Percentiles rank a stretch among this genome's conserved stretches.
Evolutionary conservation across 2,888 invertebrate genomes (phyloP).

Genomic region (Notocelia uddmanniana): DNA sequence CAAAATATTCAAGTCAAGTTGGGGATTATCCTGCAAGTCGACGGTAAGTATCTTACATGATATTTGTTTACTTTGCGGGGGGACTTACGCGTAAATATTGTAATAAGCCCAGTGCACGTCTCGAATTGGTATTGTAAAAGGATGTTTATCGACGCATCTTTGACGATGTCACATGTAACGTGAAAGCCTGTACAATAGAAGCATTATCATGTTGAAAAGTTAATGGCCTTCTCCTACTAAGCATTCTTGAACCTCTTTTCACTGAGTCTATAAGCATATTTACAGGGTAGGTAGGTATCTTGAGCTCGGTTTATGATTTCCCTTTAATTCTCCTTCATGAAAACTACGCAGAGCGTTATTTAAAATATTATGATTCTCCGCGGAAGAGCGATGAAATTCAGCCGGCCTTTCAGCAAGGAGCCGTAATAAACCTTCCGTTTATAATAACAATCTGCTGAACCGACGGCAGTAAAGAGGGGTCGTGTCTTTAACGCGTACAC

Average conservation of each 20-base stretch:
- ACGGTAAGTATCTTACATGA: constrained; percentile 68
- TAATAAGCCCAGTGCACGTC: constrained; percentile 43
- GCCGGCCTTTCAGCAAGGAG: constrained; percentile 38
- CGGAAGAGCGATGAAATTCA: constrained; percentile 40
- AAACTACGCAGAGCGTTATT: constrained; percentile 39
- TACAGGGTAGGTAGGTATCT: constrained; percentile 8
- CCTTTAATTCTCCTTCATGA: constrained; percentile 27
- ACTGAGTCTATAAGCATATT: neutral
- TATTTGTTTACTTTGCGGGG: constrained; percentile 61
- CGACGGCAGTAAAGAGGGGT: constrained; percentile 54
- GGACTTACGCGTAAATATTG: constrained; percentile 49
- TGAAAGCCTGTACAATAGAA: constrained; percentile 14
- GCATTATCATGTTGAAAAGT: constrained; percentile 14
- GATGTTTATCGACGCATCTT: constrained; percentile 15
- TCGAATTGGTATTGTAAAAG: constrained; percentile 36
- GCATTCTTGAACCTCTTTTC: neutral
- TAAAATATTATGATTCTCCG: constrained; percentile 39
- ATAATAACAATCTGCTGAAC: constrained; percentile 56
- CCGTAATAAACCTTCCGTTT: constrained; percentile 45
- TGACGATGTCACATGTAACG: constrained; percentile 1
- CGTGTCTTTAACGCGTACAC: constrained; percentile 53
- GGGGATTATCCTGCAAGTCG: constrained; percentile 69
- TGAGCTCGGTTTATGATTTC: constrained; percentile 32
- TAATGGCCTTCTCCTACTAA: constrained; percentile 9
- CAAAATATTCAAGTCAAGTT: constrained; percentile 77